phyloP scores from a whole-genome alignment of 2,113 vertebrate genomes.

The Struthio camelus region DNA sequence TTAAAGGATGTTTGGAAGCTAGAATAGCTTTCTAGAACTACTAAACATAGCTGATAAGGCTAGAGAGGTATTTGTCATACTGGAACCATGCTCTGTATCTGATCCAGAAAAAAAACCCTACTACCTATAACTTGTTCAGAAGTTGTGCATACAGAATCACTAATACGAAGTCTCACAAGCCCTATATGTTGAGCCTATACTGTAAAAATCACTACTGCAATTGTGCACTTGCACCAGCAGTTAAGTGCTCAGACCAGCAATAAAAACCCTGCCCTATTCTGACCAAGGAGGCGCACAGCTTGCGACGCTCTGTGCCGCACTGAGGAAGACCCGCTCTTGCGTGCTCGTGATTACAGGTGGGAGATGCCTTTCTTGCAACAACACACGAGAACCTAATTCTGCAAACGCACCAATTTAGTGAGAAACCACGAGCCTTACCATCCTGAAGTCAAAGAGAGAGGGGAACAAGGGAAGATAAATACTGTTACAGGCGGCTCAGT shows the following conservation, averaged over 20 bases:
- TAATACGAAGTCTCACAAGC: too few relatives aligned
- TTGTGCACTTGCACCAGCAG: background rate
- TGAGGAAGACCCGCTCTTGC: background rate
- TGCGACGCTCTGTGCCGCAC: background rate
- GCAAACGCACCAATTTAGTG: background rate
- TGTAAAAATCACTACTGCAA: background rate
- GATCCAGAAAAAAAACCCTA: too few relatives aligned
- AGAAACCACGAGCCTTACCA: too few relatives aligned
- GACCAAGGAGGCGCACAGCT: too few relatives aligned
- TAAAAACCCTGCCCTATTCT: background rate
- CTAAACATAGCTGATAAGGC: background rate
- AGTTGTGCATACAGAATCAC: background rate
- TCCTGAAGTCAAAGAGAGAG: too few relatives aligned
- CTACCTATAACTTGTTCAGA: background rate
- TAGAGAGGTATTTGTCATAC: background rate
- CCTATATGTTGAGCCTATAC: background rate
- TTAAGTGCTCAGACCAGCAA: accelerated
- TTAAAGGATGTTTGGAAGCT: background rate
- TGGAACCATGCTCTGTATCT: background rate
- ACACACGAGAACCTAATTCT: background rate
- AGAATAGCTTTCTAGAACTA: too few relatives aligned
- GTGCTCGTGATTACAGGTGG: too few relatives aligned
- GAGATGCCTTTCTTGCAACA: background rate
- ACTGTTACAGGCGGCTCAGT: too few relatives aligned
- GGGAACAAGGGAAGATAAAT: too few relatives aligned